Evolutionary conservation across 2,888 invertebrate species (phyloP).

Genomic region (Ormyrus pomaceus): DNA sequence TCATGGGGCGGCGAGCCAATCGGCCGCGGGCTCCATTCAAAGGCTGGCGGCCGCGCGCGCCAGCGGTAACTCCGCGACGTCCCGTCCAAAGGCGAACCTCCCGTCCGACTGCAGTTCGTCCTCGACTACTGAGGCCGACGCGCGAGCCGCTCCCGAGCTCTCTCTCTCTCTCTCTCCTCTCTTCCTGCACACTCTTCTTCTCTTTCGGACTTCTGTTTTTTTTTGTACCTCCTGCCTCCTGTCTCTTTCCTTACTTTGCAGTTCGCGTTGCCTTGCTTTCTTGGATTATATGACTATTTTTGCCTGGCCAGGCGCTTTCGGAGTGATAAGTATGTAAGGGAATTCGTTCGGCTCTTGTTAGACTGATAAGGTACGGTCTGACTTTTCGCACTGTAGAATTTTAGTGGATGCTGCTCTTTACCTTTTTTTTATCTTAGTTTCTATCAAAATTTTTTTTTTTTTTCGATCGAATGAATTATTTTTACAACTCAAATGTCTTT

Average conservation of each 20-base stretch:
- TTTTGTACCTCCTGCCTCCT: not conserved
- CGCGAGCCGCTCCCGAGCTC: conserved; percentile 33
- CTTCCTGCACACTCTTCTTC: conserved; percentile 48
- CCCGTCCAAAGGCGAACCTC: conserved; percentile 66
- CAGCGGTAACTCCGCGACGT: conserved; percentile 72
- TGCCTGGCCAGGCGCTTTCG: not conserved
- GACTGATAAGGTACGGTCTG: conserved; percentile 16
- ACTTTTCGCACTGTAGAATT: conserved; percentile 5
- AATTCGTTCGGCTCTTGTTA: conserved; percentile 7
- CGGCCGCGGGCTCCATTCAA: conserved; percentile 82
- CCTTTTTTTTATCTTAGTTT: too few relatives aligned
- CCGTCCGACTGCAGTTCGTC: conserved; percentile 74
- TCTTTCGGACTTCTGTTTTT: not conserved
- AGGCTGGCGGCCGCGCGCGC: conserved; percentile 62
- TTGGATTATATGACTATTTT: not conserved
- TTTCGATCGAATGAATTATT: too few relatives aligned
- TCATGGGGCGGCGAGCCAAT: conserved; percentile 81
- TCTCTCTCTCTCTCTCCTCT: not conserved
- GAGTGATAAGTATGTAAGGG: not conserved
- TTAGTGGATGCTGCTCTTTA: not conserved
- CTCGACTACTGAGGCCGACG: conserved; percentile 71
- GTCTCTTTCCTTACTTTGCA: not conserved
- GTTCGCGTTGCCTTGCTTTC: not conserved
- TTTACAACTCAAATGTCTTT: too few relatives aligned
- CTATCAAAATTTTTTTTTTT: too few relatives aligned